These are phyloP conservation scores for Australoheros scitulus DNA, from an alignment of 2,113 vertebrate species.

Conservation along the genomic window DNA sequence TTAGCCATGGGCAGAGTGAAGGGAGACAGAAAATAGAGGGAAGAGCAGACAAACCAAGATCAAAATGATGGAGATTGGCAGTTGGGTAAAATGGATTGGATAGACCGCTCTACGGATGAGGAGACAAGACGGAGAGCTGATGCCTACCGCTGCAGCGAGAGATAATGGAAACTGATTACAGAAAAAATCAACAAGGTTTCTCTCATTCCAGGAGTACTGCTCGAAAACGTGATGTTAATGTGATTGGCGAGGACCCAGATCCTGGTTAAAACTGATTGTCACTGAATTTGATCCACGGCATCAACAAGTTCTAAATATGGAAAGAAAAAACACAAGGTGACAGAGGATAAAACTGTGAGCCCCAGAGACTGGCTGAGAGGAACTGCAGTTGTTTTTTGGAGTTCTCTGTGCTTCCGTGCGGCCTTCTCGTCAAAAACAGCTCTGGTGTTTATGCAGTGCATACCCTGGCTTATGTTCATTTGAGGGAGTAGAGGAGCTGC, in stretches of 20 bases:
- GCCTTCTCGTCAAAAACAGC: slow-evolving; percentile 42
- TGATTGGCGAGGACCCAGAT: slow-evolving; percentile 52
- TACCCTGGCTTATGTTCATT: slow-evolving; percentile 60
- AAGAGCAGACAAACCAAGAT: slow-evolving; percentile 75
- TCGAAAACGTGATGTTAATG: slow-evolving; percentile 53
- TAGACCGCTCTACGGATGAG: slow-evolving; percentile 77
- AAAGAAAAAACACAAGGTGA: slow-evolving; percentile 22
- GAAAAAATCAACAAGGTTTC: slow-evolving; percentile 73
- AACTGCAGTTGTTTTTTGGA: slow-evolving; percentile 25
- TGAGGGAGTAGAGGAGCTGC: slow-evolving; percentile 56
- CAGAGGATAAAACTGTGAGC: slow-evolving; percentile 14
- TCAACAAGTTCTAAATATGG: slow-evolving; percentile 52
- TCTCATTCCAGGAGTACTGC: slow-evolving; percentile 63
- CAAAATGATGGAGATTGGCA: slow-evolving; percentile 82
- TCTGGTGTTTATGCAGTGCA: slow-evolving; percentile 63
- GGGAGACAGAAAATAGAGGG: slow-evolving; percentile 73
- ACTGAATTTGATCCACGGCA: slow-evolving; percentile 38
- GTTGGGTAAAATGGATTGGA: slow-evolving; percentile 83
- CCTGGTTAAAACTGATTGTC: slow-evolving; percentile 50
- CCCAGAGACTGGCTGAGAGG: slow-evolving; percentile 21
- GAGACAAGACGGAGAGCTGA: slow-evolving; percentile 67
- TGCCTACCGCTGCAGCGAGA: slow-evolving; percentile 40
- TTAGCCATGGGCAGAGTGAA: slow-evolving; percentile 77
- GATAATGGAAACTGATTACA: slow-evolving; percentile 77
- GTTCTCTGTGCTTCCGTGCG: slow-evolving; percentile 31